phyloP scores from a whole-genome alignment of 2,888 invertebrate species.

The Syrista parreyssii region DNA sequence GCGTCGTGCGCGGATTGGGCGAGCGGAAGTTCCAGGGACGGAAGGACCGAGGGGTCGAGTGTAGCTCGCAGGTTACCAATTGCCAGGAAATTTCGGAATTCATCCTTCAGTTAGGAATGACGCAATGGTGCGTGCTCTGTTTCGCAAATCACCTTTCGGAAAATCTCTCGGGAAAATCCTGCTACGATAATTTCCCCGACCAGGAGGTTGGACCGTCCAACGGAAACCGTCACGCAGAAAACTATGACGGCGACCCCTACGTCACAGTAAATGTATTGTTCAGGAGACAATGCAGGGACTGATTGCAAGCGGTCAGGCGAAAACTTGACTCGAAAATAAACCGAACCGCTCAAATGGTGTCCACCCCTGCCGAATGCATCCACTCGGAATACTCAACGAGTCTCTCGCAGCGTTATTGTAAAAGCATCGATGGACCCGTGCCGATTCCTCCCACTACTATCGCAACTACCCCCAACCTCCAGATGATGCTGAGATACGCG shows the following conservation, averaged over 20 bases:
- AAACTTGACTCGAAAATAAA: slow-evolving; percentile 60
- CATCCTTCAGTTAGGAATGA: too few species aligned
- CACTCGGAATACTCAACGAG: slow-evolving; percentile 43
- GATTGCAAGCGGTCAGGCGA: slow-evolving; percentile 58
- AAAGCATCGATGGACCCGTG: neutral
- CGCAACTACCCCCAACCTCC: neutral
- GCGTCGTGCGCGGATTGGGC: too few species aligned
- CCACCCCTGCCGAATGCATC: slow-evolving; percentile 49
- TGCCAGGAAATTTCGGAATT: too few species aligned
- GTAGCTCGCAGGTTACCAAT: too few species aligned
- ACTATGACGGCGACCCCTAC: slow-evolving; percentile 12
- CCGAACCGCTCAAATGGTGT: slow-evolving; percentile 48
- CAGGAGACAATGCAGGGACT: slow-evolving; percentile 55
- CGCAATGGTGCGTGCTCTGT: too few species aligned
- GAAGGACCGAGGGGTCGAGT: too few species aligned
- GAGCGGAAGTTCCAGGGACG: too few species aligned
- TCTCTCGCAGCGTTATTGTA: neutral
- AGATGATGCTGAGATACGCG: neutral
- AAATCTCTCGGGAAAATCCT: slow-evolving; percentile 36
- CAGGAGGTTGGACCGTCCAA: neutral
- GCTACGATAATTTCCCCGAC: neutral
- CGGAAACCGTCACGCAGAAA: neutral
- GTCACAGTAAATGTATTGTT: slow-evolving; percentile 50
- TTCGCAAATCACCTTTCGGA: slow-evolving; percentile 48
- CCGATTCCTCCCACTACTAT: slow-evolving; percentile 15